These are phyloP conservation scores for Sceliomorpha sp. DNA, from an alignment of 2,888 invertebrate genomes.

Conservation along the genomic window DNA sequence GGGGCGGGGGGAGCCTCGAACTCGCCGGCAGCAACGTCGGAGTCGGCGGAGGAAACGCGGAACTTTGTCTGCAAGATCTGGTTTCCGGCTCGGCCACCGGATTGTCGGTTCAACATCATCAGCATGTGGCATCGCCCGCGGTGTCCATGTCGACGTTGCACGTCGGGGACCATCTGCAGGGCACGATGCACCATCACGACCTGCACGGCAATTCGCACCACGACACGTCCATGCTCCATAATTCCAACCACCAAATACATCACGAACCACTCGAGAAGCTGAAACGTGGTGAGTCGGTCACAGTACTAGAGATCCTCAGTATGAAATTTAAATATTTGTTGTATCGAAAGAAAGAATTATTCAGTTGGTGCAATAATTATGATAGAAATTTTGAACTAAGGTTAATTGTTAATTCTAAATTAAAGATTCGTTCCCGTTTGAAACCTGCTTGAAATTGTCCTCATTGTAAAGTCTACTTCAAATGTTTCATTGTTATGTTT, in stretches of 20 bases:
- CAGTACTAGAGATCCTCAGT: slow-evolving; percentile 46
- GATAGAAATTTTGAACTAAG: no score
- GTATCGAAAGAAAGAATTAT: no score
- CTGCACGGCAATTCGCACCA: slow-evolving; percentile 79
- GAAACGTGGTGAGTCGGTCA: slow-evolving; percentile 86
- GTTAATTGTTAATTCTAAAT: no score
- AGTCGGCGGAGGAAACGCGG: slow-evolving; percentile 81
- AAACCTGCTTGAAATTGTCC: no score
- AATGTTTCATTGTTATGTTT: no score
- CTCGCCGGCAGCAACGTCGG: slow-evolving; percentile 60
- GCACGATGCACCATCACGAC: slow-evolving; percentile 71
- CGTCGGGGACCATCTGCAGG: slow-evolving; percentile 81
- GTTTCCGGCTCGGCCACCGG: slow-evolving; percentile 83
- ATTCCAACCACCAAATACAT: slow-evolving; percentile 84
- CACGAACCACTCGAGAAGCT: slow-evolving; percentile 89
- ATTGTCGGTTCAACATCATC: slow-evolving; percentile 81
- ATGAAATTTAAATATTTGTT: no score
- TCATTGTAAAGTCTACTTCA: no score
- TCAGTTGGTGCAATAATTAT: no score
- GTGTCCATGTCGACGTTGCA: slow-evolving; percentile 81
- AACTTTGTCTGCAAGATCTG: slow-evolving; percentile 88
- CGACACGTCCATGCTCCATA: slow-evolving; percentile 82
- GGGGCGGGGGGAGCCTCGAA: slow-evolving; percentile 79
- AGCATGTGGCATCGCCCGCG: slow-evolving; percentile 82
- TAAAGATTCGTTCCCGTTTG: no score